A percentile compares a stretch with the other conserved stretches of the same genome.
Conservation (phyloP, 2,888 invertebrate genomes). For the Dolomedes plantarius region DNA sequence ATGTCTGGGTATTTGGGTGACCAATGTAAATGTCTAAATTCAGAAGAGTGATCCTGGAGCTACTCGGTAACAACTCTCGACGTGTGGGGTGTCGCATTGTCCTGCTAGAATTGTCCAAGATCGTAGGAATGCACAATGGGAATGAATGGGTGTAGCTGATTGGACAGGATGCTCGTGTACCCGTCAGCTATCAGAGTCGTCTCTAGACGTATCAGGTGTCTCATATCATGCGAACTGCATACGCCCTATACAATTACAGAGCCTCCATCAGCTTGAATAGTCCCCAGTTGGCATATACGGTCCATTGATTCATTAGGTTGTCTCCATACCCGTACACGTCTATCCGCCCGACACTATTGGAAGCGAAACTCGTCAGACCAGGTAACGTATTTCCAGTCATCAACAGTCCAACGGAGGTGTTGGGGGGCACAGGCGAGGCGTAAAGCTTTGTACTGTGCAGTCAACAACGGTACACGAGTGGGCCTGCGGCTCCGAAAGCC, state of each 20-base stretch:
- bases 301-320: background rate
- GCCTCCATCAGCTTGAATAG: background rate
- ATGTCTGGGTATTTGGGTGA: no score
- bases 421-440: background rate
- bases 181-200: background rate
- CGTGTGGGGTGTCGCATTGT: background rate
- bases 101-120: background rate
- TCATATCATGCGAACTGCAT: background rate
- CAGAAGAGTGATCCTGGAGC: no score
- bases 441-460: background rate
- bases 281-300: background rate
- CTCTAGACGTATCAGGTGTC: background rate
- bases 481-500: background rate
- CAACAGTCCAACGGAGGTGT: background rate
- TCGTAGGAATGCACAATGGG: background rate
- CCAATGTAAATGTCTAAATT: background rate
- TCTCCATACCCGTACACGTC: background rate
- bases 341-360: background rate
- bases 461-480: conserved; percentile 11
- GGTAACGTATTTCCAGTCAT: background rate
- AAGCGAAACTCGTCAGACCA: no score
- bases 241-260: background rate
- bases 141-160: background rate
- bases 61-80: background rate
- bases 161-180: background rate